Evolutionary conservation across 2,797 vertebrate genomes (phyloP), one percentile per base, ranked within the genome.

Genomic region (Diceros bicornis): DNA sequence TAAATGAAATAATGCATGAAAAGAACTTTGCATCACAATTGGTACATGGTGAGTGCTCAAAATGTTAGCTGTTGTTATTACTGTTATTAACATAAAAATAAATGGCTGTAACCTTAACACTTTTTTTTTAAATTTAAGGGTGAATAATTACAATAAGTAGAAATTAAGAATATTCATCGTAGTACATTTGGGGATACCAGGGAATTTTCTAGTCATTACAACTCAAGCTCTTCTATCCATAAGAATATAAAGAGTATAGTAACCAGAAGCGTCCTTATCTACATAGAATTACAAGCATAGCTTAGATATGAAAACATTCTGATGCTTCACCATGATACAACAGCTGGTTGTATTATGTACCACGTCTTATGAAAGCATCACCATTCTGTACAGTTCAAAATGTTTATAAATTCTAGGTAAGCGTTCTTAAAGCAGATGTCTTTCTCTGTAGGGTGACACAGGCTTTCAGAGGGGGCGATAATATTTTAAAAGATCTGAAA

Each of bases 401-500:
- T 64, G 85, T 89, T 74, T 88, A 32, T 47, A 59, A 71, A 62
- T 90, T 89, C 69, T 44, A 90, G 71, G 20, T 34, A 52, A 88
- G 37, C 25, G 4, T 62, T 69, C 27, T 69, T 82, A 44, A 90
- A 69, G 61, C 55, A 94, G 47, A 12, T 37, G 32, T 75, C 50
- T 78, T 77, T 86, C 59, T 25, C 66, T 59, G 47, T 71, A 32
- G 6, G 59, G 8, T 50, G 86, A 87, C 91, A 94, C 91, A 72
- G 14, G 59, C 66, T 97, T 25, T 7, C 81, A 59, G 74, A n/a
- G 75, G 69, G 37, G 14, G 8, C 57, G n/a, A 2, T 62, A 3
- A 20, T 87, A 55, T 84, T 97, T 87, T 32, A 72, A 93, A 93
- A 81, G 66, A 61, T 57, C 66, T 88, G 34, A 89, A 74, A 94